phyloP scores from a whole-genome alignment of 2,797 vertebrate species.

The Antrozous pallidus region DNA sequence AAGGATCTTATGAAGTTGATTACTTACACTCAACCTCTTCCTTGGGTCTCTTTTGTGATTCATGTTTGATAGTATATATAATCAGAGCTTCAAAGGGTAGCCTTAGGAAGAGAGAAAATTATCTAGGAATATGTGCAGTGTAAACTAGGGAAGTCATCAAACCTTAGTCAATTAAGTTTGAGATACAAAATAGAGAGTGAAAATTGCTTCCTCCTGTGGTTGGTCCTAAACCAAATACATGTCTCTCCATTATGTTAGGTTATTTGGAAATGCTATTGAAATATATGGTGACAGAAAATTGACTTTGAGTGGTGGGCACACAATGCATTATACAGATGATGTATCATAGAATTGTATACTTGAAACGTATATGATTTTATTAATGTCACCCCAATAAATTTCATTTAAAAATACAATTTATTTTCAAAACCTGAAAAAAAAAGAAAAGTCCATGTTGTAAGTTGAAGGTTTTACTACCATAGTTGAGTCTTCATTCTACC shows the following conservation, averaged over 20 bases:
- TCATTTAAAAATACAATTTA: not conserved
- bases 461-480: not conserved
- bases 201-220: slow-evolving; percentile 53
- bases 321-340: not conserved
- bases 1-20: slow-evolving; percentile 43
- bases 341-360: not conserved
- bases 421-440: not conserved
- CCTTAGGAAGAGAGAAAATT: slow-evolving; percentile 51
- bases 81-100: slow-evolving; percentile 59
- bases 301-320: not conserved
- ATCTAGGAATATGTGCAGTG: not conserved
- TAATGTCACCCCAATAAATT: not conserved
- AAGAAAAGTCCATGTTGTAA: not conserved
- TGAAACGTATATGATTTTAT: not conserved
- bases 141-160: slow-evolving; percentile 29
- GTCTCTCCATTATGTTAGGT: not conserved
- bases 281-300: not conserved
- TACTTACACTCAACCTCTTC: slow-evolving; percentile 39
- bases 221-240: slow-evolving; percentile 28
- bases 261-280: not conserved
- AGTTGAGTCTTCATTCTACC: not conserved
- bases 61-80: slow-evolving; percentile 45
- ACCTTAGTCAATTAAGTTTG: not conserved
- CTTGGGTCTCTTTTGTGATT: slow-evolving; percentile 17
- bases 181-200: slow-evolving; percentile 39